Conservation (phyloP, 2,888 invertebrate genomes). For the Apamea sordens region DNA sequence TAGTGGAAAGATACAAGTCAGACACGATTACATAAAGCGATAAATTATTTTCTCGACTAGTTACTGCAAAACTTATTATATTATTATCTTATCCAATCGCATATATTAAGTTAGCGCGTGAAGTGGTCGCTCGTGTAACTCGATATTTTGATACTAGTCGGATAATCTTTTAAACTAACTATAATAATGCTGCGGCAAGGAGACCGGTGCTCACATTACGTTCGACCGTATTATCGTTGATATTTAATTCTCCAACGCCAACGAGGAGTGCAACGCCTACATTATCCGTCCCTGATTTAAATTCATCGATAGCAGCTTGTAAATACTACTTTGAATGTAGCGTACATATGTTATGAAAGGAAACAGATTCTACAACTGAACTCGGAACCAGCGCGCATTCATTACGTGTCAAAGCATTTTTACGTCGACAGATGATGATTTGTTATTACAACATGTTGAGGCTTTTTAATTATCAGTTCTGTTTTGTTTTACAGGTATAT, state of each 20-base stretch:
- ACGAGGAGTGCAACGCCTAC: constrained; percentile 64
- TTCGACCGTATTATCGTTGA: constrained; percentile 56
- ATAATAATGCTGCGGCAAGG: constrained; percentile 39
- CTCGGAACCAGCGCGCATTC: constrained; percentile 31
- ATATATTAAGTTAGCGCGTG: constrained; percentile 41
- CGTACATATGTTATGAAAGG: constrained; percentile 38
- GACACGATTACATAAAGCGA: constrained; percentile 41
- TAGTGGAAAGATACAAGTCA: constrained; percentile 56
- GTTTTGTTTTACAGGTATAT: constrained; percentile 32
- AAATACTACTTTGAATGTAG: constrained; percentile 48
- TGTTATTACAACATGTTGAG: constrained; percentile 19
- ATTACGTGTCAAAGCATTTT: constrained; percentile 28
- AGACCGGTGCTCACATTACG: constrained; percentile 55
- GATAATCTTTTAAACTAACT: constrained; percentile 53
- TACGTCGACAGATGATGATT: constrained; percentile 22
- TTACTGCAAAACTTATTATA: constrained; percentile 44
- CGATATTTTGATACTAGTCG: constrained; percentile 46
- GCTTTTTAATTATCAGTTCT: constrained; percentile 39
- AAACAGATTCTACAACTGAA: constrained; percentile 45
- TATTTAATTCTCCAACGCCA: constrained; percentile 64
- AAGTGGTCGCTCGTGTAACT: constrained; percentile 45
- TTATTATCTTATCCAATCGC: constrained; percentile 43
- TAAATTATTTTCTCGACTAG: constrained; percentile 42
- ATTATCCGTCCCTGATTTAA: constrained; percentile 63
- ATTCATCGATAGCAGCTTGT: constrained; percentile 65